Conservation (phyloP, 2,797 vertebrate species). For the Ataeniobius toweri region DNA sequence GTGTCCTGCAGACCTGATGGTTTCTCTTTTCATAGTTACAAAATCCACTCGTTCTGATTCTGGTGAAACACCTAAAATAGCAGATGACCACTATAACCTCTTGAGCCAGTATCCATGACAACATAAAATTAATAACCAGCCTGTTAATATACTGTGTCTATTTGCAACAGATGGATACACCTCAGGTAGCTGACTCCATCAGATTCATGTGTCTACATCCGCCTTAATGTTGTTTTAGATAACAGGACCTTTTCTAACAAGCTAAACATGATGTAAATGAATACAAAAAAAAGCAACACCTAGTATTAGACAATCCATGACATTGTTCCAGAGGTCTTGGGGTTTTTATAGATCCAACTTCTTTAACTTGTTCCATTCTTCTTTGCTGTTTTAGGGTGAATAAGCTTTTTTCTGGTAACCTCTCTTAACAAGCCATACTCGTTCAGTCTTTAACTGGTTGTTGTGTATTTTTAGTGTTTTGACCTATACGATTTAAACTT, state of each 20-base stretch:
- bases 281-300: neutral
- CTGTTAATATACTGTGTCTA: neutral
- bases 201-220: neutral
- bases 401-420: too few species aligned
- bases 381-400: too few species aligned
- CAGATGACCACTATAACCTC: neutral
- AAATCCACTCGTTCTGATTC: neutral
- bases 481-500: too few species aligned
- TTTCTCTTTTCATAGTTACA: neutral
- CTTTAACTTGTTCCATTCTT: neutral
- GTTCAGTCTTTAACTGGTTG: too few species aligned
- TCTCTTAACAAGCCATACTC: neutral
- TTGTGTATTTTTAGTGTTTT: too few species aligned
- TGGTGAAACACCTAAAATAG: slow-evolving; percentile 1
- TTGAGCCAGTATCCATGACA: neutral
- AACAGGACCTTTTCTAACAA: neutral
- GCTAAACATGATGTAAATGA: neutral
- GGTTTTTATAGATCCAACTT: neutral
- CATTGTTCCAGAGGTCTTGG: neutral
- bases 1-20: neutral
- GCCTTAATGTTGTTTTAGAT: neutral
- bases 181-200: neutral
- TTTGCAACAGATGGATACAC: neutral
- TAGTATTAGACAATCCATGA: neutral
- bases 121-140: neutral